phyloP scores from a whole-genome alignment of 2,797 vertebrate species.

The Microhierax caerulescens region DNA sequence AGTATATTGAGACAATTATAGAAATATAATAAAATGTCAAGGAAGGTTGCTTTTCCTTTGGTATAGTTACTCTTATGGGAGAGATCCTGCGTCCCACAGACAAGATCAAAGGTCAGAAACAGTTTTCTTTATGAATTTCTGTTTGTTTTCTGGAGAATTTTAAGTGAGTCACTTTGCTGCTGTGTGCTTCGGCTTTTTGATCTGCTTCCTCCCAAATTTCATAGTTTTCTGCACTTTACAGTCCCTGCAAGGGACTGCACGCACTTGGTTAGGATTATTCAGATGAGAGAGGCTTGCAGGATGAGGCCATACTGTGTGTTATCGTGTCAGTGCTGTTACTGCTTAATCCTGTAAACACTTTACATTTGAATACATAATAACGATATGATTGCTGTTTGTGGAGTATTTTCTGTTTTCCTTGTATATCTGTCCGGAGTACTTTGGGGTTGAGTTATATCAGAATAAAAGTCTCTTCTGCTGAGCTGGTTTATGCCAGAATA shows the following conservation, averaged over 20 bases:
- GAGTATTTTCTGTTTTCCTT: background rate
- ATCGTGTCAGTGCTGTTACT: background rate
- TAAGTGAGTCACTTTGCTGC: background rate
- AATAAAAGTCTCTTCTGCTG: constrained; percentile 24
- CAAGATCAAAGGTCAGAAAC: background rate
- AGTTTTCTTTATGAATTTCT: background rate
- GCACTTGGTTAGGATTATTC: background rate
- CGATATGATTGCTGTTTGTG: background rate
- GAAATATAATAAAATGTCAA: constrained; percentile 70
- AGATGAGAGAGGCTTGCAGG: background rate
- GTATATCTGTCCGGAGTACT: background rate
- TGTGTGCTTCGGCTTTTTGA: background rate
- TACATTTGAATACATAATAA: background rate
- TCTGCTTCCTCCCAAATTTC: background rate
- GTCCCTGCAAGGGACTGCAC: background rate
- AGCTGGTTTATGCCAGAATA: background rate
- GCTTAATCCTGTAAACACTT: background rate
- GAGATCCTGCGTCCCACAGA: background rate
- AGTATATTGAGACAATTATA: constrained; percentile 65
- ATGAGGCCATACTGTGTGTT: background rate
- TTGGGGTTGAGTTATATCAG: background rate
- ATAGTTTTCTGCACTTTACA: background rate
- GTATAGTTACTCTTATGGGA: background rate
- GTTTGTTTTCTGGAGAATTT: background rate
- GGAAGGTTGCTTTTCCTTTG: background rate